Percentiles rank a stretch among this genome's conserved stretches.
Evolutionary conservation across 1,140 invertebrate species (phyloP).

Genomic region (Polyergus mexicanus): DNA sequence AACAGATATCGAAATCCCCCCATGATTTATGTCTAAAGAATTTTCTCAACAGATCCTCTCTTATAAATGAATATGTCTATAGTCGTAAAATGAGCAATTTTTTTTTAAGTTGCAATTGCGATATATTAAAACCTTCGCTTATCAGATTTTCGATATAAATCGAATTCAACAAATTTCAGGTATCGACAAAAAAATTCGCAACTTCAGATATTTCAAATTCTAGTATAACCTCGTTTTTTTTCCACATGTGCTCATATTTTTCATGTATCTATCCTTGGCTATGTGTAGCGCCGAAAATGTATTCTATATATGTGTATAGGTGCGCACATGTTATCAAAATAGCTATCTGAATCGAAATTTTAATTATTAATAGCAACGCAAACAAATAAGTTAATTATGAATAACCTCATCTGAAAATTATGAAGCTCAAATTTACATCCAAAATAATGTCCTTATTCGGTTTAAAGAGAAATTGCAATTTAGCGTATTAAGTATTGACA

Average conservation of each 20-base stretch:
- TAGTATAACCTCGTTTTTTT: slow-evolving; percentile 20
- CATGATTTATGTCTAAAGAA: background rate
- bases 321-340: background rate
- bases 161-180: background rate
- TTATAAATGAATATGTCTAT: slow-evolving; percentile 8
- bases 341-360: background rate
- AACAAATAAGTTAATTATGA: slow-evolving; percentile 46
- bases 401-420: slow-evolving; percentile 20
- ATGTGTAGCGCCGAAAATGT: background rate
- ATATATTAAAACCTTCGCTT: background rate
- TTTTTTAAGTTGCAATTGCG: background rate
- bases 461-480: slow-evolving; percentile 27
- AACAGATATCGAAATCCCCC: background rate
- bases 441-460: slow-evolving; percentile 23
- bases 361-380: background rate
- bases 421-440: background rate
- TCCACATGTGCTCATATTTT: background rate
- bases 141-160: slow-evolving; percentile 7
- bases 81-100: background rate
- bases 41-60: background rate
- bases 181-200: slow-evolving; percentile 30
- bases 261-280: background rate
- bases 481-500: background rate
- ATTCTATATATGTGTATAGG: too few relatives aligned
- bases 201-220: slow-evolving; percentile 33